A percentile compares a stretch with the other conserved stretches of the same genome.
Conservation (phyloP, 2,113 vertebrate species). For the Stomatorhinus ivindoensis region DNA sequence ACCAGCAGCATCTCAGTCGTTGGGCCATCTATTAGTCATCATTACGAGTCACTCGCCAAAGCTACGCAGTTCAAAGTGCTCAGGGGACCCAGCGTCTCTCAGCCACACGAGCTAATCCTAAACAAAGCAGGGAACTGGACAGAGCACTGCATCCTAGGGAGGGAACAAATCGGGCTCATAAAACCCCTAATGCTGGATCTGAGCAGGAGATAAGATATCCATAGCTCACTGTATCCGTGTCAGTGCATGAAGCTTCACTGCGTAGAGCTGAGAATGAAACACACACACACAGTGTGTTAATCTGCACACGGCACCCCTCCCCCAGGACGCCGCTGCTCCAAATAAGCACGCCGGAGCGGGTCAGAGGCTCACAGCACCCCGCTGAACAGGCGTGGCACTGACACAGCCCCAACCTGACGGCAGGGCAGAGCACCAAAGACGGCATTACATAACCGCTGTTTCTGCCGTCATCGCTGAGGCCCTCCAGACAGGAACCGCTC, state of each 20-base stretch:
- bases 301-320: not conserved
- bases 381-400: conserved; percentile 34
- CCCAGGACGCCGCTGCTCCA: not conserved
- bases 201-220: not conserved
- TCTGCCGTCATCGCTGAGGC: conserved; percentile 38
- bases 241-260: not conserved
- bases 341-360: not conserved
- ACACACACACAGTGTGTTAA: not conserved
- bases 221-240: not conserved
- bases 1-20: not conserved
- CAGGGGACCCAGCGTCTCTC: not conserved
- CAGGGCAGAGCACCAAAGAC: conserved; percentile 22
- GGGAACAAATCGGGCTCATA: not conserved
- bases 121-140: not conserved
- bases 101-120: not conserved
- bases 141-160: not conserved
- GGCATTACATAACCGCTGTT: conserved; percentile 41
- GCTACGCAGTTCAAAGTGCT: not conserved
- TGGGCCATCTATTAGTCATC: not conserved
- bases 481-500: conserved; percentile 29
- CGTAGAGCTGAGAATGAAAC: not conserved
- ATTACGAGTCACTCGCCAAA: not conserved
- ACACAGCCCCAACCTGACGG: conserved; percentile 35
- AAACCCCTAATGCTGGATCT: not conserved
- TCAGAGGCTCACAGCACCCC: conserved; percentile 14